phyloP scores from a whole-genome alignment of 2,113 vertebrate genomes.

The Pholis gunnellus region DNA sequence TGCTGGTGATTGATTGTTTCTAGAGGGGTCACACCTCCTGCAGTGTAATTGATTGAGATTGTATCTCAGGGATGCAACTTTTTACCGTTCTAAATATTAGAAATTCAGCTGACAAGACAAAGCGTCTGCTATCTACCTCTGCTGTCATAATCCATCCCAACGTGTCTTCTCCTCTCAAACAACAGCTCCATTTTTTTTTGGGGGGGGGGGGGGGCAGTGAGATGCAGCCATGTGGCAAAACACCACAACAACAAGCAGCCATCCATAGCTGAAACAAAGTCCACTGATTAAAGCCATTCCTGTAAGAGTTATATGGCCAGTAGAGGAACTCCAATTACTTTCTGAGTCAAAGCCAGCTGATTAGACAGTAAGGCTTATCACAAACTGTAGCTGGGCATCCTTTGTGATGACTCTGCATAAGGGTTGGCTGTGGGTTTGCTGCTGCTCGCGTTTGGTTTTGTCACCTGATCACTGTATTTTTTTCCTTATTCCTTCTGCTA shows the following conservation, averaged over 20 bases:
- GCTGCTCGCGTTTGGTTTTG: constrained; percentile 26
- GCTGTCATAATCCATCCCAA: constrained; percentile 18
- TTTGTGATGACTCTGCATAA: constrained; percentile 49
- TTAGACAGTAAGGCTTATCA: constrained; percentile 40
- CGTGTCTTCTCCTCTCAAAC: background rate
- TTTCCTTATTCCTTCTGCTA: background rate
- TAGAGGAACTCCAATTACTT: constrained; percentile 41
- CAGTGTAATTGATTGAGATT: constrained; percentile 8
- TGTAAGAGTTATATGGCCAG: background rate
- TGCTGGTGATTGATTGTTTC: constrained; percentile 35
- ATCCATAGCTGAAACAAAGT: constrained; percentile 18
- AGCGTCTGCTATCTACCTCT: constrained; percentile 6
- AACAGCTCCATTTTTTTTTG: background rate
- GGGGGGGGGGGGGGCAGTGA: background rate
- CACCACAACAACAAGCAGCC: constrained; percentile 29
- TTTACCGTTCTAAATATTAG: background rate
- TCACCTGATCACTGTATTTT: constrained; percentile 28
- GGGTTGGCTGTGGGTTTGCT: background rate
- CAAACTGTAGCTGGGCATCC: background rate
- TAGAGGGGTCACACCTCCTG: constrained; percentile 2
- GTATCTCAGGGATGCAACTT: constrained; percentile 3
- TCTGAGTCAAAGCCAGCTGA: constrained; percentile 36
- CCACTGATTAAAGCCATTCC: constrained; percentile 21
- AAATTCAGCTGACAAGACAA: constrained; percentile 9
- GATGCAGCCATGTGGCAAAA: constrained; percentile 18